Percentiles rank a stretch among this genome's conserved stretches.
Conservation (phyloP, 2,888 invertebrate species). For the Microdon myrmicae region DNA sequence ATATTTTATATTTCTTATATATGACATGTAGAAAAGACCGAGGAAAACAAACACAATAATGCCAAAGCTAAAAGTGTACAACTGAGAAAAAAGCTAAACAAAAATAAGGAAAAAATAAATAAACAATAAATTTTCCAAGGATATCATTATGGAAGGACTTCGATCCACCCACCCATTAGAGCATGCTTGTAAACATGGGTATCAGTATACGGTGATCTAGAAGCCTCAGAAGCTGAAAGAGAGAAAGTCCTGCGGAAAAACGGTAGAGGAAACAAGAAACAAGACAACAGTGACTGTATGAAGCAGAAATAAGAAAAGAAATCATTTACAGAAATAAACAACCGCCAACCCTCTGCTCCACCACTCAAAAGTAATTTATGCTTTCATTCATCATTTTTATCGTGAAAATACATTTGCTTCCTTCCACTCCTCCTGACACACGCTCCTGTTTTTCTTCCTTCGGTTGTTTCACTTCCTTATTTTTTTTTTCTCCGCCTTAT, state of each 20-base stretch:
- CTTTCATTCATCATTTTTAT: conserved; percentile 68
- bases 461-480: conserved; percentile 2
- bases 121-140: conserved; percentile 37
- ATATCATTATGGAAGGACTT: conserved; percentile 51
- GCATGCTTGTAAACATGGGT: conserved; percentile 45
- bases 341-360: conserved; percentile 66
- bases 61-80: conserved; percentile 15
- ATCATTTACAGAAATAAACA: conserved; percentile 66
- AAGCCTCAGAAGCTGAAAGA: conserved; percentile 18
- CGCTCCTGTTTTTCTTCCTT: conserved; percentile 9
- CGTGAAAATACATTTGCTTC: conserved; percentile 67
- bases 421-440: conserved; percentile 33
- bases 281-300: conserved; percentile 22
- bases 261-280: conserved; percentile 1
- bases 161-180: conserved; percentile 51
- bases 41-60: conserved; percentile 11
- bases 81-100: conserved; percentile 6
- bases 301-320: conserved; percentile 43
- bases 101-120: conserved; percentile 16
- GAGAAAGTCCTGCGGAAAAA: not conserved
- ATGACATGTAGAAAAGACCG: conserved; percentile 3
- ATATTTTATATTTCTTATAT: conserved; percentile 22
- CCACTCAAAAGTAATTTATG: conserved; percentile 67
- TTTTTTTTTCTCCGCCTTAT: conserved; percentile 6
- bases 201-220: conserved; percentile 31